These are phyloP conservation scores for Hipposideros larvatus DNA, from an alignment of 2,797 vertebrate species.

Conservation along the genomic window DNA sequence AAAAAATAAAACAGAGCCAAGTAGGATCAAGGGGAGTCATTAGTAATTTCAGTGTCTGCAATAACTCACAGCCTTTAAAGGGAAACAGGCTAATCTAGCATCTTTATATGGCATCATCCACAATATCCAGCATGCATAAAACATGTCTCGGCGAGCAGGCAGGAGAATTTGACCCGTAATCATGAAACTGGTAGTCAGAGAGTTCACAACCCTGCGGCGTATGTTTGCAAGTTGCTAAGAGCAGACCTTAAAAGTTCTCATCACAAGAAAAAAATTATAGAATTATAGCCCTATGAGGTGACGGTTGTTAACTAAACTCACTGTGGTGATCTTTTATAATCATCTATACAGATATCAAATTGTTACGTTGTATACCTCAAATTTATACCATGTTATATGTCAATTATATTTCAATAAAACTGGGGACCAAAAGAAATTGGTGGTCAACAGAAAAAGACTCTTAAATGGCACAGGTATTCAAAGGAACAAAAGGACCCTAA, in stretches of 20 bases:
- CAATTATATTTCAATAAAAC: background rate
- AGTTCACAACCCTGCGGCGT: background rate
- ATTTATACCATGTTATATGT: background rate
- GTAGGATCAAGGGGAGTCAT: background rate
- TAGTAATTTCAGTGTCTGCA: background rate
- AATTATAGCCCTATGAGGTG: background rate
- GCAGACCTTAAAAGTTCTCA: background rate
- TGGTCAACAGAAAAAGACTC: background rate
- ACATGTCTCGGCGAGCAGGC: background rate
- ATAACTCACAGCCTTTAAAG: background rate
- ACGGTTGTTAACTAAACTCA: background rate
- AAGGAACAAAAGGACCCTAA: background rate
- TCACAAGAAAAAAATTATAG: background rate
- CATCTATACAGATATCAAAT: background rate
- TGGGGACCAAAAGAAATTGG: background rate
- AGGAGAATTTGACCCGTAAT: background rate
- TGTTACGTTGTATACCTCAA: background rate
- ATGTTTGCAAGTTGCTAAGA: background rate
- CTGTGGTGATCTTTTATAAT: background rate
- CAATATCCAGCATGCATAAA: background rate
- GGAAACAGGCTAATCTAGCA: background rate
- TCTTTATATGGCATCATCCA: background rate
- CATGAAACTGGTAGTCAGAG: background rate
- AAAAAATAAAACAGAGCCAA: background rate
- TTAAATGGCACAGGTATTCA: background rate